These are phyloP conservation scores for Chondrilla cf. caribensis DNA, from an alignment of 37 sponge, comb jelly and placozoan species.

Conservation along the genomic window DNA sequence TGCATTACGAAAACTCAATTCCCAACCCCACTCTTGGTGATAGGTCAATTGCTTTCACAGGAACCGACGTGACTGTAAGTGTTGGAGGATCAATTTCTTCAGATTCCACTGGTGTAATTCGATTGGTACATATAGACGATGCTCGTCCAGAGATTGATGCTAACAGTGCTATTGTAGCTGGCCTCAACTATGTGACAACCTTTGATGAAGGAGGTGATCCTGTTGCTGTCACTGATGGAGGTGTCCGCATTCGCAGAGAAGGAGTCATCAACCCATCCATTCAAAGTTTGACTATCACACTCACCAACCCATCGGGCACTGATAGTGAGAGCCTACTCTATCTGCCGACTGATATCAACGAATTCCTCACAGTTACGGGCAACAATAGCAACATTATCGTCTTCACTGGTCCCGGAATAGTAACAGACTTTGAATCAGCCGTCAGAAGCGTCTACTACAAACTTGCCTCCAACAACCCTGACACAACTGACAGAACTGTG, in stretches of 20 bases:
- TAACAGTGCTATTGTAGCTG: slow-evolving; percentile 26
- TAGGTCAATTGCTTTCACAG: slow-evolving; percentile 32
- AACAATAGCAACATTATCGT: background rate
- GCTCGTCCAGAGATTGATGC: slow-evolving; percentile 46
- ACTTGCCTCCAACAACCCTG: slow-evolving; percentile 45
- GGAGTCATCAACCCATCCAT: background rate
- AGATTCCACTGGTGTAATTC: slow-evolving; percentile 30
- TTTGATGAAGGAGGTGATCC: slow-evolving; percentile 3
- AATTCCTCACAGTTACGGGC: slow-evolving; percentile 3
- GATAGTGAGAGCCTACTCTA: background rate
- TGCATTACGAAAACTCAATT: slow-evolving; percentile 47
- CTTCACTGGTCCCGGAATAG: slow-evolving; percentile 15
- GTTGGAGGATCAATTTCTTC: background rate
- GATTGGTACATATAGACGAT: slow-evolving; percentile 33
- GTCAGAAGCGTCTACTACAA: slow-evolving; percentile 34
- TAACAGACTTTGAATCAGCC: slow-evolving; percentile 36
- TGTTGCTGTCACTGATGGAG: background rate
- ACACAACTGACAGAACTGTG: slow-evolving; percentile 25
- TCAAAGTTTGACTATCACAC: background rate
- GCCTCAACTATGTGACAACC: slow-evolving; percentile 28
- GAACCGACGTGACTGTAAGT: slow-evolving; percentile 18
- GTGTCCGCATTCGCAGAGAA: background rate
- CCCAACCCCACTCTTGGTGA: slow-evolving; percentile 20
- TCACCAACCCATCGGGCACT: background rate
- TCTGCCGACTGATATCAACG: background rate